A percentile compares a stretch with the other conserved stretches of the same genome.
Evolutionary conservation across 2,888 invertebrate species (phyloP).

Genomic region (Slavum lentiscoides): DNA sequence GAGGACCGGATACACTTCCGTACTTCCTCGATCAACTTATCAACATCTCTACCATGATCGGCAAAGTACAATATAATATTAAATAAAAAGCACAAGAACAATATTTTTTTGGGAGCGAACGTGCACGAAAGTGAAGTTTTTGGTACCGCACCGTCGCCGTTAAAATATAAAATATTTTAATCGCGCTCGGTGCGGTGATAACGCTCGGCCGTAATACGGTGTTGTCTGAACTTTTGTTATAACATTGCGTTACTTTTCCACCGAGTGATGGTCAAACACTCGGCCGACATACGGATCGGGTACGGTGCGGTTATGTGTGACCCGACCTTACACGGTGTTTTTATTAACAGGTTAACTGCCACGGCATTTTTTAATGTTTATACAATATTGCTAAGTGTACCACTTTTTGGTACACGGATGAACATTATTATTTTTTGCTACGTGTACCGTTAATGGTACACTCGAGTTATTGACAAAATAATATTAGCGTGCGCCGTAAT

Average conservation of each 20-base stretch:
- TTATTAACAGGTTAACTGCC: too few species aligned
- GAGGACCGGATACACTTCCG: not conserved
- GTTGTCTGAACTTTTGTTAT: conserved; percentile 6
- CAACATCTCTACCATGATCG: too few species aligned
- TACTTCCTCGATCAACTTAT: not conserved
- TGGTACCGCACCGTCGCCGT: not conserved
- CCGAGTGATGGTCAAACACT: not conserved
- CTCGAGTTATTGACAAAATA: conserved; percentile 12
- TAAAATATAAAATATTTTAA: conserved; percentile 1
- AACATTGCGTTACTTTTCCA: not conserved
- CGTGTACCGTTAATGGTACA: too few species aligned
- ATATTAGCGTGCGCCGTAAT: not conserved
- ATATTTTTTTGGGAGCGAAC: not conserved
- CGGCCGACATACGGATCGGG: not conserved
- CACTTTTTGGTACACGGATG: conserved; percentile 1
- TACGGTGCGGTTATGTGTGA: too few species aligned
- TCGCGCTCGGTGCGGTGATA: not conserved
- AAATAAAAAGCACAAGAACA: too few species aligned
- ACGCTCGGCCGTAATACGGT: not conserved
- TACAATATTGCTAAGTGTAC: not conserved
- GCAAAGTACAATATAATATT: too few species aligned
- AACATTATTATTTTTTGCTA: too few species aligned
- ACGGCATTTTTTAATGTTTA: too few species aligned
- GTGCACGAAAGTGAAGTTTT: not conserved
- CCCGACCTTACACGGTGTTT: too few species aligned